phyloP scores from a whole-genome alignment of 1,140 invertebrate species.

The Leptinotarsa texana region DNA sequence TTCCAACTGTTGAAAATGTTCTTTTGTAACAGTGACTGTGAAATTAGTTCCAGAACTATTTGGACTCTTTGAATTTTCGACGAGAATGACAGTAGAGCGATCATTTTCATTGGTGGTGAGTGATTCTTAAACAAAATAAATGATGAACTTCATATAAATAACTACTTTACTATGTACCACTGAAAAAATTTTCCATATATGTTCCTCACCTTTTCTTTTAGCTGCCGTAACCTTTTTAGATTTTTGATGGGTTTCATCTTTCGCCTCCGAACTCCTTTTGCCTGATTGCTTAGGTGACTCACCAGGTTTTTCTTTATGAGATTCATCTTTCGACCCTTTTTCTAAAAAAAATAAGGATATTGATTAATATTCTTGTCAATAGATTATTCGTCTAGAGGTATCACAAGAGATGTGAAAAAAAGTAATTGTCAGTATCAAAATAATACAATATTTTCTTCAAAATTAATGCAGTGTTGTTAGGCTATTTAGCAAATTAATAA shows the following conservation, averaged over 20 bases:
- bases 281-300: neutral
- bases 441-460: no score
- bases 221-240: neutral
- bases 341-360: conserved; percentile 28
- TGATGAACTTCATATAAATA: no score
- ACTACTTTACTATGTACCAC: no score
- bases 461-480: no score
- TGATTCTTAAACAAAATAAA: no score
- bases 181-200: no score
- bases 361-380: neutral
- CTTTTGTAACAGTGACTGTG: conserved; percentile 40
- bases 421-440: no score
- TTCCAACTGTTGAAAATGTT: conserved; percentile 41
- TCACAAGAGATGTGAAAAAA: no score
- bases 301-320: neutral
- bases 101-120: no score
- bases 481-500: no score
- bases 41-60: conserved; percentile 31
- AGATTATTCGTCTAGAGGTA: no score
- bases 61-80: conserved; percentile 29
- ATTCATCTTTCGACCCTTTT: conserved; percentile 37
- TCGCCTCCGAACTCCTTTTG: neutral
- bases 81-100: conserved; percentile 33
- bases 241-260: neutral
- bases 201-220: no score